Evolutionary conservation across 1,140 invertebrate species (phyloP), one percentile per base, ranked within the genome.

Genomic region (Microplitis demolitor): DNA sequence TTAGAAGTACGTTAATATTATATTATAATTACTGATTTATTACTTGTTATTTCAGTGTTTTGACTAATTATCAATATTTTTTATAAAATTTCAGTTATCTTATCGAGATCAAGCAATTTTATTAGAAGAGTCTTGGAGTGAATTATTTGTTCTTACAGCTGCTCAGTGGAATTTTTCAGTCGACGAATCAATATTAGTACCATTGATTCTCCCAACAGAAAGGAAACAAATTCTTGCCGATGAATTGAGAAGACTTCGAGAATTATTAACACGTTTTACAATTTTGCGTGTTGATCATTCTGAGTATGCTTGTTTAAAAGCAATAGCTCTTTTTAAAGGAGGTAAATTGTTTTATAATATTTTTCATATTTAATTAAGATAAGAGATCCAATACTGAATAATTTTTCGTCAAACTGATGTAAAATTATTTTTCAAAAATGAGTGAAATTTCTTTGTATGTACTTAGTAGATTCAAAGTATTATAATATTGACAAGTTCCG

Each of bases 301-400:
- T 0, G 95, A 97, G 81, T 94, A 93, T 78, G 93, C 95, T 31
- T 96, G 93, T 83, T 85, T 96, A 1, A 96, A 96, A 83, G 93
- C 93, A 0, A 88, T 94, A 1, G 89, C 94, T 13, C 87, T 97
- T 0, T 96, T 96, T 80, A 93, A 93, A 86, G 90, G 92, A 88
- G 94, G 94, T 94, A 87, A 79, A 76, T 24, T 58, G 4, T 54
- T 54, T 3, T 13, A 3, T 54, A 4, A 16, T 54, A 4, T 4
- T 13, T 54, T 14, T n/a, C 5, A 14, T 5, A 54, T 61, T 60
- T 9, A 60, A 16, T 60, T 60, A 34, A 37, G 3, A 62, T 63
- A 63, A 37, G 8, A 16, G 58, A 66, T 72, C 24, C 24, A 24
- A 24, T 24, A 24, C 24, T 24, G 1, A 2, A 24, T 24, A 24